Conservation (phyloP, 1,140 invertebrate species). For the Calosoma granatense region DNA sequence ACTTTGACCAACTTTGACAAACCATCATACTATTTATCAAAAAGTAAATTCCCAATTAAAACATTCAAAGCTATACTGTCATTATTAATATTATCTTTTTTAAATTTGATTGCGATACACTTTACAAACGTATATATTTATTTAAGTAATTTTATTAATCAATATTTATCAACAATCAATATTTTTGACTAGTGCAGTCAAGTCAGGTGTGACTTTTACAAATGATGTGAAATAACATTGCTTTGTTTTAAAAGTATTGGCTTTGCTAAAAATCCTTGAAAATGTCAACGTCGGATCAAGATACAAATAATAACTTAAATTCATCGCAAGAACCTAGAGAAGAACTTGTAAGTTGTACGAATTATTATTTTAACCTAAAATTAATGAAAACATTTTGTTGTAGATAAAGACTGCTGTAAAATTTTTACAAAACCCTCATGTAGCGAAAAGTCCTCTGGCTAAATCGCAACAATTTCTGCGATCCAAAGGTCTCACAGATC, state of each 20-base stretch:
- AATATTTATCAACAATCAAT: neutral
- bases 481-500: slow-evolving; percentile 68
- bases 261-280: neutral
- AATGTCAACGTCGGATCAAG: neutral
- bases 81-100: no score
- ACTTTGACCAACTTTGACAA: neutral
- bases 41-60: no score
- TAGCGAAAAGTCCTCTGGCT: slow-evolving; percentile 56
- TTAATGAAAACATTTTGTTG: slow-evolving; percentile 14
- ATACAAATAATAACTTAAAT: neutral
- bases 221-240: neutral
- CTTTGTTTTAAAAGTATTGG: neutral
- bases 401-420: slow-evolving; percentile 76
- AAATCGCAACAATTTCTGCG: slow-evolving; percentile 71
- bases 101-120: neutral
- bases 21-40: neutral
- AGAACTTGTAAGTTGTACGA: slow-evolving; percentile 16
- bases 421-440: slow-evolving; percentile 76
- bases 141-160: neutral
- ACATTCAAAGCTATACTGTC: no score
- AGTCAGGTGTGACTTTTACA: neutral
- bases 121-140: neutral
- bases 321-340: slow-evolving; percentile 11
- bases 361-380: neutral
- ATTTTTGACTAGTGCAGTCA: neutral